Conservation (phyloP, 2,888 invertebrate species). For the Eupithecia pulchellata region DNA sequence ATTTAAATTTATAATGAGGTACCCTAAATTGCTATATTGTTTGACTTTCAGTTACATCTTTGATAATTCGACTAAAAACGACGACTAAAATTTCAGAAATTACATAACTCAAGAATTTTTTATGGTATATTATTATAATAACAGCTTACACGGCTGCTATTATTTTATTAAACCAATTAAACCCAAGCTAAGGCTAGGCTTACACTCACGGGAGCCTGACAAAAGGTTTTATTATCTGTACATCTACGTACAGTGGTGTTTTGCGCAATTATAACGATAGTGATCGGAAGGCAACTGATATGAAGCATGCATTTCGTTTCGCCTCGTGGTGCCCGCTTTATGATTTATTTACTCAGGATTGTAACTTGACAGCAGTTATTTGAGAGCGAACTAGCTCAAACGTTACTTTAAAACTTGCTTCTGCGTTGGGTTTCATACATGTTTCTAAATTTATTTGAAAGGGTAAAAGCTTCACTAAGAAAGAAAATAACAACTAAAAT, state of each 20-base stretch:
- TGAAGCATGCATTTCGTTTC: slow-evolving; percentile 62
- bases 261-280: slow-evolving; percentile 77
- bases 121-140: neutral
- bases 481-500: too few relatives aligned
- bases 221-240: slow-evolving; percentile 44
- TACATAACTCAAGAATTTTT: neutral
- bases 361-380: slow-evolving; percentile 33
- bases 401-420: too few relatives aligned
- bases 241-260: slow-evolving; percentile 68
- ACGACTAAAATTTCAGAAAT: too few relatives aligned
- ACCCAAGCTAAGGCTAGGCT: slow-evolving; percentile 20
- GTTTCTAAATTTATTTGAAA: too few relatives aligned
- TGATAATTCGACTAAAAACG: neutral
- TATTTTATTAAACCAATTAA: slow-evolving; percentile 27
- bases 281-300: slow-evolving; percentile 66
- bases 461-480: too few relatives aligned
- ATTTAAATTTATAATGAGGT: slow-evolving; percentile 56
- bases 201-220: slow-evolving; percentile 49
- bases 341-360: slow-evolving; percentile 40
- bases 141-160: neutral
- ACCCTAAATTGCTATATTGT: slow-evolving; percentile 6
- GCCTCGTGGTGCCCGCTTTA: slow-evolving; percentile 41
- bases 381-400: neutral
- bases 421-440: too few relatives aligned
- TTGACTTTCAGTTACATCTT: neutral